Base-by-base conservation (phyloP, 2,113 vertebrate species). In the Speoplatyrhinus poulsoni region DNA sequence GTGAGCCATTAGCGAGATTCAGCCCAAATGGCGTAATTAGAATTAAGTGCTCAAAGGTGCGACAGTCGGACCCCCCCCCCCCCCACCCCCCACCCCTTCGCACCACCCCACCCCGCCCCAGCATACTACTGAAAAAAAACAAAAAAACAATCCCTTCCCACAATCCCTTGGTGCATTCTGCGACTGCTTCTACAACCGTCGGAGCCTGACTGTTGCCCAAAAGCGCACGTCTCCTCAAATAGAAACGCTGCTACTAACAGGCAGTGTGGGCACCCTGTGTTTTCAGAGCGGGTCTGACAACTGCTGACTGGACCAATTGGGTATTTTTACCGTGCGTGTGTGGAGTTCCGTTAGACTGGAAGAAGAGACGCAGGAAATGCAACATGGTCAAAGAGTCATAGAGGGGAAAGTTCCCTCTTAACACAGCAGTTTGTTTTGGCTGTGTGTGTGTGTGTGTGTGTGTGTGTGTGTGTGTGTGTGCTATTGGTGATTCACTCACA, bases 31-130 rank as follows among this genome's bases (percentile, higher is more conserved):
- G 70, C 82, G 79, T 88, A 82, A 92, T 93, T 92, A 91, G 78
- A 79, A 86, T 73, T 90, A 92, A 93, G 86, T 90, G 88, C 87
- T 91, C 80, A 88, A 92, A 91, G 90, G 88, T 88, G 90, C 82
- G 80, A 90, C 81, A 62, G 73, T 79, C 50, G 56, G 77, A 80
- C 79, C 81, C 79, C 36, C 4, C 61, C 71, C 70, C 83, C 72
- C 56, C 63, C 53, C 47, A 1, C 57, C 19, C 17, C 26, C 9
- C 57, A 53, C 55, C 55, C 49, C 48, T 52, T 60, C n/a, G 36
- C 63, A 60, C 60, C 15, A 3, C 50, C 33, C 67, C 65, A 65
- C 49, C 46, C 1, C 9, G 66, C 62, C 68, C 46, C 50, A 1
- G 53, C 26, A 26, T 26, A 26, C 26, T 26, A 26, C 26, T 26